Evolutionary conservation across 2,888 invertebrate species (phyloP), one percentile per base, ranked within the genome.

Genomic region (Dynastes tityus): DNA sequence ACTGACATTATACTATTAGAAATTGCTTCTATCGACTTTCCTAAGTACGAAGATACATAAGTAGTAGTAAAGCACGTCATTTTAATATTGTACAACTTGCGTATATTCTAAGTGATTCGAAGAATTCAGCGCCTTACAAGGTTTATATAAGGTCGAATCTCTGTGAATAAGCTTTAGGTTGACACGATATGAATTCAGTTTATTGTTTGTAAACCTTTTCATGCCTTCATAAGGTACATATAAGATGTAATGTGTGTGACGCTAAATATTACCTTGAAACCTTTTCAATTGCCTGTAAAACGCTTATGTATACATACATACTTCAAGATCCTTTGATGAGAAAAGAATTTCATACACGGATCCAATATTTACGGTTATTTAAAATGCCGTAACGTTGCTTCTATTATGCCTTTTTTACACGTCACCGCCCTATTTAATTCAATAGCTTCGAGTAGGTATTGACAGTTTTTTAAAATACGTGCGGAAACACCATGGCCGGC

Each of bases 391-490:
- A 61, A 0, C 73, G n/a, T 4, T 51, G 29, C n/a, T 37, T 32
- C 71, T 63, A 74, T 74, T 74, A 45, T 74, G 13, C 58, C 73
- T 74, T 63, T 55, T 29, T 74, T 58, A 73, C 73, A 61, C 73
- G 49, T 61, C 73, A 45, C 45, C 40, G 61, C 73, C 45, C 61
- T 74, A 74, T 40, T 61, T 74, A 74, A 74, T 74, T 74, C 73
- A 74, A 74, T 74, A 45, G 73, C 61, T 74, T 61, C 27, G 61
- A 74, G 73, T 74, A 63, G 73, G 73, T 74, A 74, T 74, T 74
- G 73, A 74, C 73, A 74, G 29, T 61, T 74, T 74, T 74, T 58
- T 22, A 74, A 74, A 74, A 74, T 74, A 74, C 61, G 73, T 61
- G 32, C 61, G 40, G 55, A 55, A 61, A 45, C 61, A 63, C 27